Conservation (phyloP, 2,113 vertebrate species). For the Leptobrachium ailaonicum region DNA sequence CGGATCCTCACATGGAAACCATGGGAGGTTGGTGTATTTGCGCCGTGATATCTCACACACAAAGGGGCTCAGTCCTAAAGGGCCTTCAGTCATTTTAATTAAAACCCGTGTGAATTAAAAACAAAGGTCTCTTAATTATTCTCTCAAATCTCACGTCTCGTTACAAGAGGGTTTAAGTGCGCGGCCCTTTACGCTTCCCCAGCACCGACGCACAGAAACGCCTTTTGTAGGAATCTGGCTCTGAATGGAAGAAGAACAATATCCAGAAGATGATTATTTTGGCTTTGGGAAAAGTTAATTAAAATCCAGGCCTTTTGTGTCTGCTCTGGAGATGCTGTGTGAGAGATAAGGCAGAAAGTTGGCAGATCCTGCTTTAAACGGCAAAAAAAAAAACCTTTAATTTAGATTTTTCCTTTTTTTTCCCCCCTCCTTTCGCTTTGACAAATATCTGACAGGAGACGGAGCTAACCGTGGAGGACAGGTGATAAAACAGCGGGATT, state of each 20-base stretch:
- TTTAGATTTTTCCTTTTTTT: neutral
- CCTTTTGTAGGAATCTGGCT: neutral
- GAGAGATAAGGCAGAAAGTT: slow-evolving; percentile 47
- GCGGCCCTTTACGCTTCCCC: neutral
- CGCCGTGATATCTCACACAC: slow-evolving; percentile 5
- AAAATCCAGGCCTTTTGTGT: neutral
- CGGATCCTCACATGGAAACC: no score
- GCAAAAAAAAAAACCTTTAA: neutral
- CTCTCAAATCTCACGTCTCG: slow-evolving; percentile 32
- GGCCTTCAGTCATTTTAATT: slow-evolving; percentile 18
- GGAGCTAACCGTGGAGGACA: no score
- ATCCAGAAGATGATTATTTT: slow-evolving; percentile 30
- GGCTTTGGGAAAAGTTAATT: slow-evolving; percentile 40
- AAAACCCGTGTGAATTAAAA: neutral
- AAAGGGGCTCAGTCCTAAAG: slow-evolving; percentile 2
- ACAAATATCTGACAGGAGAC: no score
- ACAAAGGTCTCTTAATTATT: slow-evolving; percentile 42
- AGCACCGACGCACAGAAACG: neutral
- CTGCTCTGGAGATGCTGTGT: slow-evolving; percentile 49
- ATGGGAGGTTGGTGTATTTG: neutral
- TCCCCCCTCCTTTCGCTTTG: no score
- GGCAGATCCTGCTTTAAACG: slow-evolving; percentile 11
- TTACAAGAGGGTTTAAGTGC: slow-evolving; percentile 17
- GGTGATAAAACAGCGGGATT: no score
- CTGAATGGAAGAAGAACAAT: slow-evolving; percentile 3